Percentiles rank a stretch among this genome's conserved stretches.
Conservation (phyloP, 2,797 vertebrate species). For the Sebastes cheni region DNA sequence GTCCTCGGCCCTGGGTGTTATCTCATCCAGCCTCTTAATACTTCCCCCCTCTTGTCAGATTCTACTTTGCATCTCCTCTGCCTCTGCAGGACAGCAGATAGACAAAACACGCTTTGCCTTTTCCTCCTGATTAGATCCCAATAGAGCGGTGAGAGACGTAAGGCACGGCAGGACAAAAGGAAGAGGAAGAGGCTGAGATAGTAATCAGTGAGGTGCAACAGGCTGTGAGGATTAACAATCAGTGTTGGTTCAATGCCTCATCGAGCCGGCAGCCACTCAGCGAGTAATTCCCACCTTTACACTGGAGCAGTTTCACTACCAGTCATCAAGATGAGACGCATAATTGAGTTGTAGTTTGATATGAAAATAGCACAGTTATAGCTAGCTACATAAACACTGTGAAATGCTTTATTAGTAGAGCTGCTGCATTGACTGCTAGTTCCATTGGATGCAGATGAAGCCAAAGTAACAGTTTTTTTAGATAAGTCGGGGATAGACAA, state of each 20-base stretch:
- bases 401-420: background rate
- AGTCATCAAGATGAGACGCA: background rate
- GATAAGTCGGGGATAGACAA: background rate
- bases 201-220: slow-evolving; percentile 74
- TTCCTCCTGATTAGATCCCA: slow-evolving; percentile 78
- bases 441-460: background rate
- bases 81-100: slow-evolving; percentile 64
- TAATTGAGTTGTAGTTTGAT: background rate
- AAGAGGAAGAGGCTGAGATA: slow-evolving; percentile 77
- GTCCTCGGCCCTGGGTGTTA: slow-evolving; percentile 53
- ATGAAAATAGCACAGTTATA: background rate
- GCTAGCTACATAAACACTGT: background rate
- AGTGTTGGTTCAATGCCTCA: slow-evolving; percentile 34
- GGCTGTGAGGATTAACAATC: slow-evolving; percentile 62
- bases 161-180: slow-evolving; percentile 61
- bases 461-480: background rate
- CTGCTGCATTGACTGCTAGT: background rate
- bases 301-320: background rate
- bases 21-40: slow-evolving; percentile 46
- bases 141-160: slow-evolving; percentile 69
- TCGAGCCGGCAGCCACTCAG: slow-evolving; percentile 4
- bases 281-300: background rate
- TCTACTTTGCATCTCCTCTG: slow-evolving; percentile 42
- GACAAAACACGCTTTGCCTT: slow-evolving; percentile 72
- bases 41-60: slow-evolving; percentile 42